These are phyloP conservation scores for Syngnathoides biaculeatus DNA, from an alignment of 2,113 vertebrate genomes.

Conservation along the genomic window DNA sequence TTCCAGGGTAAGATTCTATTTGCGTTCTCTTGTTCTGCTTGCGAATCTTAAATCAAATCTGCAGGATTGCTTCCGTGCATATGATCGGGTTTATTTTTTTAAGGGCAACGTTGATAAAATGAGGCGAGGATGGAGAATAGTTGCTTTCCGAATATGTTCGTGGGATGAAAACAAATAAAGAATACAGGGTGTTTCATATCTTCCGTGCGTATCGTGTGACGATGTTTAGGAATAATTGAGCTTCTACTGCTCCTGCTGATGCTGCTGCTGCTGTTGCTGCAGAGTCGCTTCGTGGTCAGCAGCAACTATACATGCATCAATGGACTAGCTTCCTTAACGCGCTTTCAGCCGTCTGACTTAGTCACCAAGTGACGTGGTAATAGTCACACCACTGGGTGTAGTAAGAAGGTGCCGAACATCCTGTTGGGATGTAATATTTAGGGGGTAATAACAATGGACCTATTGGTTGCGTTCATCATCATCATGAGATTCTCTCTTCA, in stretches of 20 bases:
- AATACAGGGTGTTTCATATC: conserved; percentile 38
- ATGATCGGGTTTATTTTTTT: no score
- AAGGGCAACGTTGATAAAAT: conserved; percentile 26
- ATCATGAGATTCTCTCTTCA: conserved; percentile 14
- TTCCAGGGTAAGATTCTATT: conserved; percentile 56
- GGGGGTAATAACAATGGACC: neutral
- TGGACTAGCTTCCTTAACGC: conserved; percentile 32
- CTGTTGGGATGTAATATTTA: conserved; percentile 12
- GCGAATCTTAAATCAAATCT: neutral
- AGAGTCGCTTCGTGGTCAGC: conserved; percentile 59
- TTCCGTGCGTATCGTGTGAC: conserved; percentile 17
- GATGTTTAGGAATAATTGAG: conserved; percentile 27
- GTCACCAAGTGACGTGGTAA: conserved; percentile 25
- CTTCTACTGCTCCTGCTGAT: neutral
- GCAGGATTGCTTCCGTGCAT: neutral
- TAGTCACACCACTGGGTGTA: conserved; percentile 3
- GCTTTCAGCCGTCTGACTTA: conserved; percentile 27
- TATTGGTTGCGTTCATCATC: neutral
- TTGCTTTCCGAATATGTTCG: conserved; percentile 10
- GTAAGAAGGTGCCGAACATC: conserved; percentile 19
- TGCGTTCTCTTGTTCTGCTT: conserved; percentile 4
- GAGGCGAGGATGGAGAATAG: neutral
- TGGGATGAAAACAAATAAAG: conserved; percentile 3
- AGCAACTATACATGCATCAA: conserved; percentile 37
- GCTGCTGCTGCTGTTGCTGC: conserved; percentile 30